A percentile compares a stretch with the other conserved stretches of the same genome.
phyloP scores from a whole-genome alignment of 2,888 invertebrate species.

The Metacarcinus magister region DNA sequence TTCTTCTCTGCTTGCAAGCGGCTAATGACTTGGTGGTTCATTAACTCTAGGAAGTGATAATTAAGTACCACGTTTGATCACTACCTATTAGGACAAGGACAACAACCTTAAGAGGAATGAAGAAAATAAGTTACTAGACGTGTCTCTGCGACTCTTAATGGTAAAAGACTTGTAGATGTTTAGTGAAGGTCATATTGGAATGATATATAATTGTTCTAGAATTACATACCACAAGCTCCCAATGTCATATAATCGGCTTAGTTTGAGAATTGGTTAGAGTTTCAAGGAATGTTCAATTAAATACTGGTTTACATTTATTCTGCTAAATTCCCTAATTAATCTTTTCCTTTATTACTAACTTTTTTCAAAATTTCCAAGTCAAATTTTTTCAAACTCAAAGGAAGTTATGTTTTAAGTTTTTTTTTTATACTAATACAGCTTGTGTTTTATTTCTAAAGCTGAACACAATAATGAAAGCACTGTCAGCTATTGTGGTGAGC shows the following conservation, averaged over 20 bases:
- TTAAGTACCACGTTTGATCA: not conserved
- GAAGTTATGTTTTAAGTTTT: too few relatives aligned
- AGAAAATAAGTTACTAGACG: not conserved
- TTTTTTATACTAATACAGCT: not conserved
- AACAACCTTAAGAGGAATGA: not conserved
- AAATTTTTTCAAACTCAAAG: too few relatives aligned
- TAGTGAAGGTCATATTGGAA: not conserved
- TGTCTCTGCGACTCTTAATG: not conserved
- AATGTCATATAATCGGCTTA: too few relatives aligned
- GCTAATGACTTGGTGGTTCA: not conserved
- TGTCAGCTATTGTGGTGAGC: not conserved
- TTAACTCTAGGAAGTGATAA: not conserved
- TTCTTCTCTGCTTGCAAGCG: not conserved
- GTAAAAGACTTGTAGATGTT: not conserved
- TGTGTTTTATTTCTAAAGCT: not conserved
- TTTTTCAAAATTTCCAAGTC: too few relatives aligned
- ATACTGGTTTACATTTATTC: too few relatives aligned
- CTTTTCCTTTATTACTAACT: too few relatives aligned
- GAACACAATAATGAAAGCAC: not conserved
- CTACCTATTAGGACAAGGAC: not conserved
- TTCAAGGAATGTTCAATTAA: too few relatives aligned
- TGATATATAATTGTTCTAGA: too few relatives aligned
- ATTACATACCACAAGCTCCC: too few relatives aligned
- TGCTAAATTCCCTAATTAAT: too few relatives aligned
- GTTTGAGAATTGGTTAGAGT: too few relatives aligned